Base-by-base conservation (phyloP, 1,140 invertebrate species). In the Aethina tumida region DNA sequence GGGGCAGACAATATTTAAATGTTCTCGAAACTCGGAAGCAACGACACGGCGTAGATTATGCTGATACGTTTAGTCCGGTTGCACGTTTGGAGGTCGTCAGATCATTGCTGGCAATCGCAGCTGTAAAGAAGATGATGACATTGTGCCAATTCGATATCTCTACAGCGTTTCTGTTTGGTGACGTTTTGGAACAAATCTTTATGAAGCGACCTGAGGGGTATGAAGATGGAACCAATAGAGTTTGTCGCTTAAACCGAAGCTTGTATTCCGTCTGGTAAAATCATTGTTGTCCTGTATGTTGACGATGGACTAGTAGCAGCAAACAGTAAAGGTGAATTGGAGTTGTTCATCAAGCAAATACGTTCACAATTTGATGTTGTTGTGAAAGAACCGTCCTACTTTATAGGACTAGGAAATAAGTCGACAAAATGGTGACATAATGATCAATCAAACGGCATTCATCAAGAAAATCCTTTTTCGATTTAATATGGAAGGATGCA, bases 31-130 rank as follows among this genome's bases (percentile, higher is more conserved):
- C 27, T 9, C 5, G 6, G 30, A 19, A 6, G 15, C 14, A 45
- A 49, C 39, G 28, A 21, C 37, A 19, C 18, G 63, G 50, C 2
- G 38, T 64, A n/a, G 64, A 67, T 30, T 66, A 59, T 47, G 5
- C 42, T n/a, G 59, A 67, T 43, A 66, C 52, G n/a, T 67, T 60
- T 44, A 54, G 57, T 26, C 55, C 61, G n/a, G 63, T 67, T 7
- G 48, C 47, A 2, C 43, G 50, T 30, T 53, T 47, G 34, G 52
- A 52, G 12, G 49, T 59, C 12, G 47, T 69, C 24, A 47, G 67
- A 52, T 40, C 57, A 25, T n/a, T 68, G 5, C 28, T 68, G 7
- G 41, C 45, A 29, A 49, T 66, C 34, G 52, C 61, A 30, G 56
- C 55, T 5, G 31, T 49, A 29, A 19, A 60, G 18, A 47, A 57